Evolutionary conservation across 2,888 invertebrate species (phyloP).

Genomic region (Cepaea hortensis): DNA sequence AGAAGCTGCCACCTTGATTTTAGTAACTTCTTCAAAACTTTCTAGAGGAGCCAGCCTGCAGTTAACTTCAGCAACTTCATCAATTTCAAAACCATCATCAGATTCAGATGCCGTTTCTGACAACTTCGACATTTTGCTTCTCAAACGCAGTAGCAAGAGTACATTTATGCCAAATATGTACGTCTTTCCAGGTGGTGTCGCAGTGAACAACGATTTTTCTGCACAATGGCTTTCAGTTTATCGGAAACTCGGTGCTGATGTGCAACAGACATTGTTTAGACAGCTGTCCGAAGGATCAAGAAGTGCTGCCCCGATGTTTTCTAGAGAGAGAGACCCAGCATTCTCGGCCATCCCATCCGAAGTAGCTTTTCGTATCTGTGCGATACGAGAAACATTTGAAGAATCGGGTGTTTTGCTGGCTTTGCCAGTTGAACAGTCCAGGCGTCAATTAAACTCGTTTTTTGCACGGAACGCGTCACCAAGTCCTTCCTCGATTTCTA

Average conservation of each 20-base stretch:
- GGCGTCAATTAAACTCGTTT: background rate
- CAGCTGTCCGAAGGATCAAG: constrained; percentile 52
- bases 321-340: constrained; percentile 52
- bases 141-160: constrained; percentile 82
- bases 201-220: constrained; percentile 83
- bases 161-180: constrained; percentile 86
- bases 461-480: background rate
- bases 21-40: constrained; percentile 55
- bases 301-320: constrained; percentile 60
- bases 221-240: constrained; percentile 84
- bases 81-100: background rate
- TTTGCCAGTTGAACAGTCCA: constrained; percentile 22
- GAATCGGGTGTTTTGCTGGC: constrained; percentile 84
- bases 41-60: background rate
- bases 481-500: constrained; percentile 50
- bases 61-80: background rate
- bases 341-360: constrained; percentile 76
- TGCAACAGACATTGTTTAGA: constrained; percentile 14
- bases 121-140: constrained; percentile 75
- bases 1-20: constrained; percentile 72
- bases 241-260: constrained; percentile 71
- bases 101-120: background rate
- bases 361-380: constrained; percentile 87
- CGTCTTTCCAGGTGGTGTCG: constrained; percentile 92
- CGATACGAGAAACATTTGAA: constrained; percentile 92